Evolutionary conservation across 2,113 vertebrate species (phyloP).

Genomic region (Rhabdomys dilectus): DNA sequence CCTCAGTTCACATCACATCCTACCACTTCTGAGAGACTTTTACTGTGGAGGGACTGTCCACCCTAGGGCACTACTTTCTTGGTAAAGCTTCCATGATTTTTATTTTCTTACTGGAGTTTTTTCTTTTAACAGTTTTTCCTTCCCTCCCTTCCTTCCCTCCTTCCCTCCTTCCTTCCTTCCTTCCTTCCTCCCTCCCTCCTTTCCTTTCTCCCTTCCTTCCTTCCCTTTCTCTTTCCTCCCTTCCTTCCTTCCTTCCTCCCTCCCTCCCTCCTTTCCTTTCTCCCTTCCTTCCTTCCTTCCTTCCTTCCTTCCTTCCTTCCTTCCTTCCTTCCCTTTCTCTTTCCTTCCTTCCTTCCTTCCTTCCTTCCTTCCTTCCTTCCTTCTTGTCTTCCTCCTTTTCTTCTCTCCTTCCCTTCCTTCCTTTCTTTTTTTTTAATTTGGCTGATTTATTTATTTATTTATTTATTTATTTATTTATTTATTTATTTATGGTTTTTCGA

Average conservation of each 20-base stretch:
- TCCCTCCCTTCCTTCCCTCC: neutral
- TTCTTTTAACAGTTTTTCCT: neutral
- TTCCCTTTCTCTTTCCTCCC: neutral
- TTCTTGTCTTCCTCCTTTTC: no score
- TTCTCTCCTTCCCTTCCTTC: no score
- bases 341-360: no score
- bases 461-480: no score
- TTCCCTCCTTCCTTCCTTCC: neutral
- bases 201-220: neutral
- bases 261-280: neutral
- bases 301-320: no score
- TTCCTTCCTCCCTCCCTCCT: rapidly evolving
- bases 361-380: no score
- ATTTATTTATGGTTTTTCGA: no score
- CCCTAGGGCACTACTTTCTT: neutral
- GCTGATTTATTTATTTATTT: no score
- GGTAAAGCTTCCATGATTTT: neutral
- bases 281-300: neutral
- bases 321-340: no score
- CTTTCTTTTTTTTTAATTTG: no score
- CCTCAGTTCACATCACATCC: neutral
- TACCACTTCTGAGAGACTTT: neutral
- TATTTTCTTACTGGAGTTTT: neutral
- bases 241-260: neutral
- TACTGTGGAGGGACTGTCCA: neutral